Conservation (phyloP, 2,888 invertebrate species). For the Pantelozetes paolii region DNA sequence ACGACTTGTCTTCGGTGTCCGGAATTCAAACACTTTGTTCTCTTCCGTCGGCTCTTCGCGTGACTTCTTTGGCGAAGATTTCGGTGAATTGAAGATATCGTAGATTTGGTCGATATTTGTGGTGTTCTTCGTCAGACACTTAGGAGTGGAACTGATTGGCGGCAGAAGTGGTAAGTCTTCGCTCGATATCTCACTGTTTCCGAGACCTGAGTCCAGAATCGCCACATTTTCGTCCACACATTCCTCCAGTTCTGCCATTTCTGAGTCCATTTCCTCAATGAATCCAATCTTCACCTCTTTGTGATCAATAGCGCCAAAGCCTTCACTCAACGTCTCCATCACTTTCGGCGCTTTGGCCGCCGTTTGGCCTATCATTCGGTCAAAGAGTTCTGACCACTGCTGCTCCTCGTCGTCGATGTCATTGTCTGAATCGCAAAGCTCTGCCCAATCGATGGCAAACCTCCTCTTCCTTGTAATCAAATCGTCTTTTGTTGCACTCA, state of each 20-base stretch:
- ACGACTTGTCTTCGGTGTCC: slow-evolving; percentile 31
- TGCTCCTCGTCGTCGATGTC: slow-evolving; percentile 36
- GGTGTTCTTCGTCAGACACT: not conserved
- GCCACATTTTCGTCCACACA: not conserved
- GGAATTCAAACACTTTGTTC: not conserved
- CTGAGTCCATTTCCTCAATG: not conserved
- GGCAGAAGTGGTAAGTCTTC: not conserved
- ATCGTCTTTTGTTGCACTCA: slow-evolving; percentile 12
- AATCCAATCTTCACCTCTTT: not conserved
- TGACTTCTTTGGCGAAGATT: slow-evolving; percentile 17
- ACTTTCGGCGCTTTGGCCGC: not conserved
- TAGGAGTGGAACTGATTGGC: slow-evolving; percentile 13
- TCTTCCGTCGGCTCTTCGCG: slow-evolving; percentile 1
- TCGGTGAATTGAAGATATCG: slow-evolving; percentile 27
- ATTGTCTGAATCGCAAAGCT: slow-evolving; percentile 34
- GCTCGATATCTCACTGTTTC: slow-evolving; percentile 27
- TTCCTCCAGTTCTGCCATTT: slow-evolving; percentile 1
- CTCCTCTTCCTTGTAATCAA: slow-evolving; percentile 1
- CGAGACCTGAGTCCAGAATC: slow-evolving; percentile 18
- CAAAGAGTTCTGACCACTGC: slow-evolving; percentile 23
- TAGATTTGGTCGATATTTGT: not conserved
- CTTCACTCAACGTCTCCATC: not conserved
- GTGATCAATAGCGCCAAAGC: not conserved
- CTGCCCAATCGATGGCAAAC: slow-evolving; percentile 30
- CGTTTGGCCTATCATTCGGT: slow-evolving; percentile 1